Evolutionary conservation across 2,113 vertebrate genomes (phyloP).

Genomic region (Orientallactaga bullata): DNA sequence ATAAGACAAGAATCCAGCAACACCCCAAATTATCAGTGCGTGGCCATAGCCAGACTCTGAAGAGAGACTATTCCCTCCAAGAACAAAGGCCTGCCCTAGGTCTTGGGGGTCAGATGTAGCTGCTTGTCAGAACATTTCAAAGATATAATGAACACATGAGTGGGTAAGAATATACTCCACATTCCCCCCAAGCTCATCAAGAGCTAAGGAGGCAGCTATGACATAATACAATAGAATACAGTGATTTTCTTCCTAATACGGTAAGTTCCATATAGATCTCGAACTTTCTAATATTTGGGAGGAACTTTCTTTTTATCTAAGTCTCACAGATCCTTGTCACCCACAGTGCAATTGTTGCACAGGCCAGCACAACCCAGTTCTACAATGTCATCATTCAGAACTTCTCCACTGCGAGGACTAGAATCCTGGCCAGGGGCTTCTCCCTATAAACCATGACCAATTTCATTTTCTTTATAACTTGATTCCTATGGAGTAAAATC

Average conservation of each 20-base stretch:
- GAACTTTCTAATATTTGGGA: constrained; percentile 22
- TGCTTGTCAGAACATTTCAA: constrained; percentile 34
- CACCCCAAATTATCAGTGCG: no score
- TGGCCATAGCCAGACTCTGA: no score
- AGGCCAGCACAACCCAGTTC: not conserved
- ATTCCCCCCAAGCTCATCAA: constrained; percentile 42
- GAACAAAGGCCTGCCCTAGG: no score
- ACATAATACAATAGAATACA: constrained; percentile 13
- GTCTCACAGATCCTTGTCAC: not conserved
- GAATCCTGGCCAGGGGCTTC: not conserved
- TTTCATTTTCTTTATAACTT: not conserved
- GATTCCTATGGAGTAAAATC: not conserved
- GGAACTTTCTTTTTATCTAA: constrained; percentile 17
- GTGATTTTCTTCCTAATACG: not conserved
- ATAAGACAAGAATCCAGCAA: no score
- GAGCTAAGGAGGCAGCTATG: constrained; percentile 44
- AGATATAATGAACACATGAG: constrained; percentile 61
- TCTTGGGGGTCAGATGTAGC: no score
- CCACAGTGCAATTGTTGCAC: not conserved
- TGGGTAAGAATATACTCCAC: constrained; percentile 50
- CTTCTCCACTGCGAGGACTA: not conserved
- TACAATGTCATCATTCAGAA: not conserved
- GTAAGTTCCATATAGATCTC: not conserved
- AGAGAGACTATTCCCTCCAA: no score
- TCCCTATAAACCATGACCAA: not conserved